Evolutionary conservation across 2,113 vertebrate genomes (phyloP), one percentile per base, ranked within the genome.

Genomic region (Orycteropus afer): DNA sequence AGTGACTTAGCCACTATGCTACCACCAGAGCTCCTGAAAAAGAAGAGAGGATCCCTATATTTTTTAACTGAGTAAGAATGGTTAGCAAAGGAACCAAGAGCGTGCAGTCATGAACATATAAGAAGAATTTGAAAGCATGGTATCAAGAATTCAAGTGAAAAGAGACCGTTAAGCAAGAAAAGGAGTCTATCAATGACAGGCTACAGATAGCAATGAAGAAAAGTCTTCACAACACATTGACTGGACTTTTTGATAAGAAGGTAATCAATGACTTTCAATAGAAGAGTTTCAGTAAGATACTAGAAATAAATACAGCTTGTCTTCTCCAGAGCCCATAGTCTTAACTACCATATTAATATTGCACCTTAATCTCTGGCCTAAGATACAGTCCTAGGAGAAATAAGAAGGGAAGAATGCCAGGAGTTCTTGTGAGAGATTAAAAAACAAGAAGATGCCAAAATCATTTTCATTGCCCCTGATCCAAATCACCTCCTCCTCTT

Each of bases 381-480:
- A 63, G 82, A n/a, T 40, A 61, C 3, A 15, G 10, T 85, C 49
- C 10, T 29, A 61, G 77, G 65, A 94, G 95, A 95, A 89, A 63
- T 0, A 34, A 49, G 79, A 61, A 65, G 65, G 13, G 17, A 93
- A 49, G 42, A 55, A 88, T 59, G 29, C 59, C 34, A 23, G 42
- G 3, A 55, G 53, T 82, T 78, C 73, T 69, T 83, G 45, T 76
- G 45, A 85, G 49, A 34, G 12, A 12, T 20, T 82, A 45, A 85
- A 96, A 88, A 65, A 40, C 8, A 73, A 89, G 20, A 71, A 93
- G 34, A 51, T 77, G 42, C 51, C 82, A 57, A 90, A 97, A 87
- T 87, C 80, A 13, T 22, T 76, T 94, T 86, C 57, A n/a, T 65
- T 86, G 40, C 6, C 63, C 23, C 23, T 67, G 32, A 47, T 86